A percentile compares a stretch with the other conserved stretches of the same genome.
Evolutionary conservation across 2,113 vertebrate species (phyloP).

Genomic region (Callorhinus ursinus): DNA sequence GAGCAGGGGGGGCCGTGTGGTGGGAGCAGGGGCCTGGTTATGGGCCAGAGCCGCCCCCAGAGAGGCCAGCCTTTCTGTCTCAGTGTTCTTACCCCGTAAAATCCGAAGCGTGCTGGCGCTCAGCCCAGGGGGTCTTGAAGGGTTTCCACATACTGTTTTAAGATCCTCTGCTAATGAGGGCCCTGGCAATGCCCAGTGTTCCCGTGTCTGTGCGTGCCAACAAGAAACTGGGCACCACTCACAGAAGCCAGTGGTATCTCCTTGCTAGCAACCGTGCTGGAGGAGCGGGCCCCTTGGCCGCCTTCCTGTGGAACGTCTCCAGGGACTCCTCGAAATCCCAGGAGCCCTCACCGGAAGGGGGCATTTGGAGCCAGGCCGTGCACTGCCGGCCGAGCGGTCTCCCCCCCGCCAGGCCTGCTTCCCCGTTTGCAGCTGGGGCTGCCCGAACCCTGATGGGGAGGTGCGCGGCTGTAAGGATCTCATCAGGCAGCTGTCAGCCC

Average conservation of each 20-base stretch:
- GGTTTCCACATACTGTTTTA: conserved; percentile 35
- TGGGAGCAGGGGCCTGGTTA: neutral
- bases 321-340: neutral
- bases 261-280: neutral
- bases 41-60: neutral
- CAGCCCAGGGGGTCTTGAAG: conserved; percentile 34
- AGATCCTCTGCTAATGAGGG: conserved; percentile 61
- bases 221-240: neutral
- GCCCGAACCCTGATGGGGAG: fast-evolving
- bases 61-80: neutral
- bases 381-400: neutral
- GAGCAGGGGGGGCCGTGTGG: neutral
- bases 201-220: neutral
- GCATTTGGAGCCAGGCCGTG: neutral
- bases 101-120: neutral
- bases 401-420: neutral
- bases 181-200: conserved; percentile 9
- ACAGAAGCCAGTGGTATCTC: neutral
- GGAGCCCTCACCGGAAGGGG: neutral
- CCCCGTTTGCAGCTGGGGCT: neutral
- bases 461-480: fast-evolving
- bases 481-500: neutral
- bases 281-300: neutral
- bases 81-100: neutral
- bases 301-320: neutral